phyloP scores from a whole-genome alignment of 2,888 invertebrate species.

The Synanthedon tipuliformis region DNA sequence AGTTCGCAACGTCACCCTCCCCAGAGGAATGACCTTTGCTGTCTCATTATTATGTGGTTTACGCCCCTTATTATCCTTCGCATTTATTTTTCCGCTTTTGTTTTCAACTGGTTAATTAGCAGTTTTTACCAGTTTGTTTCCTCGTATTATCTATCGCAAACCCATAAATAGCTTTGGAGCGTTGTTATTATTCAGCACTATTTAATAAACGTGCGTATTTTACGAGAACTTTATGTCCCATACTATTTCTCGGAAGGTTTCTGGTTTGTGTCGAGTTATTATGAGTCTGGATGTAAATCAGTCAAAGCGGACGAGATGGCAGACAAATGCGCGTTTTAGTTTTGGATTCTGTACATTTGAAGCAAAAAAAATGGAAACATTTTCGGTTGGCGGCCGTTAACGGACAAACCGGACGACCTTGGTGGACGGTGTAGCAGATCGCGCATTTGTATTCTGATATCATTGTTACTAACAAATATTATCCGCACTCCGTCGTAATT shows the following conservation, averaged over 20 bases:
- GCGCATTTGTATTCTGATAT: no score
- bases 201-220: not conserved
- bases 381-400: not conserved
- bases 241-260: conserved; percentile 3
- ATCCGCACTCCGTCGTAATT: no score
- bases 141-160: not conserved
- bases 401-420: conserved; percentile 7
- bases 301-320: conserved; percentile 14
- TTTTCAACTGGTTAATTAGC: not conserved
- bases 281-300: conserved; percentile 19
- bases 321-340: not conserved
- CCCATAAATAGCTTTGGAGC: not conserved
- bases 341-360: no score
- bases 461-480: no score
- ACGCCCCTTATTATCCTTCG: conserved; percentile 20
- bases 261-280: conserved; percentile 18
- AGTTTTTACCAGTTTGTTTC: not conserved
- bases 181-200: not conserved
- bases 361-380: not conserved
- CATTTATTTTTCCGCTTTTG: conserved; percentile 25
- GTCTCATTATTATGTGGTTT: conserved; percentile 28
- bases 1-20: conserved; percentile 15
- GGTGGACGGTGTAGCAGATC: conserved; percentile 3
- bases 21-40: conserved; percentile 21
- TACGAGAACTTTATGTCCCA: conserved; percentile 2